These are phyloP conservation scores for Strongylocentrotus purpuratus DNA, from an alignment of 35 echinoderm and acorn worm species.

Conservation along the genomic window DNA sequence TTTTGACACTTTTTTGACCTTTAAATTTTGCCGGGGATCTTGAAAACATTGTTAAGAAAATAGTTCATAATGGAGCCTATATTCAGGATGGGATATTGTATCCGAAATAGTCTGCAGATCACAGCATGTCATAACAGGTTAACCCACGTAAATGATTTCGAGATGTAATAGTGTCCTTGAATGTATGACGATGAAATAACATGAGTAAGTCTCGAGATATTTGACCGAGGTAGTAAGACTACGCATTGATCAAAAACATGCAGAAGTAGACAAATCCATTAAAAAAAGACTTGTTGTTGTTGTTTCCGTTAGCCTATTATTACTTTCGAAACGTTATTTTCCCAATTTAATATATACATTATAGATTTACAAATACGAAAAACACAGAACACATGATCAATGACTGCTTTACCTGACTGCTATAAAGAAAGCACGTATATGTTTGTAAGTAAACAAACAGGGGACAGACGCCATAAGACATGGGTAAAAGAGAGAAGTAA, in stretches of 20 bases:
- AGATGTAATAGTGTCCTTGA: not conserved
- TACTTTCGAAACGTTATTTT: too few relatives aligned
- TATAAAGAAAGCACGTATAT: too few relatives aligned
- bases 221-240: not conserved
- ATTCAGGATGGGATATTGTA: not conserved
- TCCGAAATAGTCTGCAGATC: not conserved
- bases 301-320: too few relatives aligned
- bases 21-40: not conserved
- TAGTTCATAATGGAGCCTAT: not conserved
- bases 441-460: too few relatives aligned
- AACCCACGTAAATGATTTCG: not conserved
- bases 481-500: too few relatives aligned
- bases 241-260: not conserved
- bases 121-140: not conserved
- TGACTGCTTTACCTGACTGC: too few relatives aligned
- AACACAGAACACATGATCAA: too few relatives aligned
- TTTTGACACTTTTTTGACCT: not conserved
- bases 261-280: not conserved
- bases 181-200: not conserved
- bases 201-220: not conserved
- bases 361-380: too few relatives aligned
- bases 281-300: too few relatives aligned
- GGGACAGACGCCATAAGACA: too few relatives aligned
- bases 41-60: not conserved
- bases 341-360: too few relatives aligned